These are phyloP conservation scores for Trogon melanurus DNA, from an alignment of 2,113 vertebrate genomes.

Conservation along the genomic window DNA sequence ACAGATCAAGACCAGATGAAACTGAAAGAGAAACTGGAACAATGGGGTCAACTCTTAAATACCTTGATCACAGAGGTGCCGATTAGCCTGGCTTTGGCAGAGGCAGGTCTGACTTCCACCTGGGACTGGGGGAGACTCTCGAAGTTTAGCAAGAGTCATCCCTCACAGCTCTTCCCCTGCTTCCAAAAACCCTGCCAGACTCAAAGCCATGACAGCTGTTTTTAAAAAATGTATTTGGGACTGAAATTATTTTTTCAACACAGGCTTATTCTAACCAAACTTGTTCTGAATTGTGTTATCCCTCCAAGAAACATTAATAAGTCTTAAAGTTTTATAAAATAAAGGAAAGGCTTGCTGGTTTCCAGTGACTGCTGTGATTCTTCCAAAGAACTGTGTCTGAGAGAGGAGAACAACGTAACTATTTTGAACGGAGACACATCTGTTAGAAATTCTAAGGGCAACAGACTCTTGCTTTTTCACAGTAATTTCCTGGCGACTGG, in stretches of 20 bases:
- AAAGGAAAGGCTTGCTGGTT: background rate
- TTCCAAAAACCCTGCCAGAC: no score
- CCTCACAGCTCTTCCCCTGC: no score
- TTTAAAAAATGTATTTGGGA: background rate
- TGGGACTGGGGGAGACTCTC: no score
- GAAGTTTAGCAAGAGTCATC: no score
- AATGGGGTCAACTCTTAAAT: no score
- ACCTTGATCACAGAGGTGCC: no score
- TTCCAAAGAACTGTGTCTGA: background rate
- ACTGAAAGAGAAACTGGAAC: no score
- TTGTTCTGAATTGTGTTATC: background rate
- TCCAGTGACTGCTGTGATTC: background rate
- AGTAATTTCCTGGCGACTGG: background rate
- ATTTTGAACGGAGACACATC: background rate
- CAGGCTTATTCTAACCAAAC: background rate
- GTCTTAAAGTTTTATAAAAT: background rate
- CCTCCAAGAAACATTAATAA: background rate
- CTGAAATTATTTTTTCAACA: background rate
- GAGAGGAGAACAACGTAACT: background rate
- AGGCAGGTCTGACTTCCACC: no score
- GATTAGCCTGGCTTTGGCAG: no score
- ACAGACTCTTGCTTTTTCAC: background rate
- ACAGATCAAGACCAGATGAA: no score
- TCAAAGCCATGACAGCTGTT: background rate
- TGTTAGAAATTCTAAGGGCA: background rate